Evolutionary conservation across 2,888 invertebrate species (phyloP).

Genomic region (Colostygia pectinataria): DNA sequence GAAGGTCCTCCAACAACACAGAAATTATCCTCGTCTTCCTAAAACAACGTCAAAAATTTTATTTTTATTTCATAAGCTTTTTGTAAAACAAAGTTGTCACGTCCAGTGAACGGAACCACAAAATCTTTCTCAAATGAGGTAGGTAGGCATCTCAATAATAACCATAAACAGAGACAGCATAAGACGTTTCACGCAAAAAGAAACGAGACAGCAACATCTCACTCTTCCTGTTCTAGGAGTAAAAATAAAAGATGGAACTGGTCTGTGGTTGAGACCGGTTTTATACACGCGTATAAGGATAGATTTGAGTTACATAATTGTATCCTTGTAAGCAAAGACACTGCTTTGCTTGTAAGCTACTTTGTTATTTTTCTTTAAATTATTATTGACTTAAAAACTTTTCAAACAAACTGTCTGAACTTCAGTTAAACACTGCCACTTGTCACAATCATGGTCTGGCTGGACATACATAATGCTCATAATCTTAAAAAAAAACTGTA

Average conservation of each 20-base stretch:
- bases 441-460: no score
- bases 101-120: background rate
- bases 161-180: constrained; percentile 9
- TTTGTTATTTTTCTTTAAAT: background rate
- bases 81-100: background rate
- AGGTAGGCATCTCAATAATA: constrained; percentile 7
- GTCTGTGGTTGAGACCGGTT: constrained; percentile 17
- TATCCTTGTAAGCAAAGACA: constrained; percentile 5
- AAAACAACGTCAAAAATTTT: no score
- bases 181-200: background rate
- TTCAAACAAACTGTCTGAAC: no score
- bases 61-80: no score
- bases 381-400: background rate
- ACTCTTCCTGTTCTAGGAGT: constrained; percentile 28
- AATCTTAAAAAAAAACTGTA: no score
- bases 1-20: no score
- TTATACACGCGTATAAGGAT: constrained; percentile 1
- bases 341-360: background rate
- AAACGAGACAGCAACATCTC: constrained; percentile 5
- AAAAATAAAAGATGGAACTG: constrained; percentile 23
- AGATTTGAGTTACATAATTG: constrained; percentile 17
- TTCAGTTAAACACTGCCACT: no score
- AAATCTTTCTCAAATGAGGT: constrained; percentile 8
- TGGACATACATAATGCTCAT: no score
- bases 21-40: no score